Evolutionary conservation across 2,888 invertebrate species (phyloP), one percentile per base, ranked within the genome.

Genomic region (Hirtodrosophila histrioides): DNA sequence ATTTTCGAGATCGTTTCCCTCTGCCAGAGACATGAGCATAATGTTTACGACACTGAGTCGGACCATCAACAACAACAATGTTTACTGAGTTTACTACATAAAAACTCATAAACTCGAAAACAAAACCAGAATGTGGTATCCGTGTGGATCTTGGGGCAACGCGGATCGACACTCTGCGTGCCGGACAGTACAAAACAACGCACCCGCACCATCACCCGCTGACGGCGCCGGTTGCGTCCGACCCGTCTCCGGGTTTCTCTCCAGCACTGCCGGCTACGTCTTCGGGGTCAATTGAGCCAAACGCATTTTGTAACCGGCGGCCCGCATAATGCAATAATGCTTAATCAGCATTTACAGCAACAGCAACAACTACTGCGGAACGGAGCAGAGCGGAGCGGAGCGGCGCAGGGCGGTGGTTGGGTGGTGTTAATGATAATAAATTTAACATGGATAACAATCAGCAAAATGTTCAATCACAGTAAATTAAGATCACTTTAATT

Each of bases 401-500:
- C 17, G 12, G 31, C 29, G 46, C 6, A 7, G 41, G 10, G 46
- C 37, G n/a, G 5, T 24, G n/a, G 9, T 17, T 35, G 41, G 12
- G 31, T 23, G 41, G 36, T 45, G 68, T 73, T 82, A 84, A 82
- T 83, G 74, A 81, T 78, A 75, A 83, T 70, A 78, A 84, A 83
- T 82, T 81, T 78, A 82, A 62, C 69, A 66, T 61, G 78, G 83
- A 83, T 82, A 81, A 85, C 78, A 78, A 74, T 78, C 75, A 78
- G 76, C 70, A 78, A 87, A 72, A 85, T 81, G 89, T 90, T 83
- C 88, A 91, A 91, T 90, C 90, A 90, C 89, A 62, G 82, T 90
- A 83, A 88, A 91, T 91, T 91, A 89, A 91, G 90, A 90, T 90
- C 81, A 90, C 89, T 90, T 86, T 88, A 90, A 90, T 90, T 91